Percentiles rank a stretch among this genome's conserved stretches.
These are phyloP conservation scores for Miopithecus talapoin DNA, from an alignment of 2,797 vertebrate genomes.

Conservation along the genomic window DNA sequence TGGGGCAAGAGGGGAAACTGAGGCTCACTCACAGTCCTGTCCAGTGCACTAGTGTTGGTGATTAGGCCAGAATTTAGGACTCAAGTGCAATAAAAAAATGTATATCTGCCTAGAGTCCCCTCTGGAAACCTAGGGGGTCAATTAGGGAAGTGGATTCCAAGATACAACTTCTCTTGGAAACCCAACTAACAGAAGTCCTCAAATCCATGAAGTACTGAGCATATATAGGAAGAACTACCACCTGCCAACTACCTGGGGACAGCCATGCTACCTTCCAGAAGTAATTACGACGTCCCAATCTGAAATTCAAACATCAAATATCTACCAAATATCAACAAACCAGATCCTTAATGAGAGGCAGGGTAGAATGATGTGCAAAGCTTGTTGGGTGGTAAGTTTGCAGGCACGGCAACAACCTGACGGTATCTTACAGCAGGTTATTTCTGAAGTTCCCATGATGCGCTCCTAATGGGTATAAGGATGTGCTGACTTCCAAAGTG, in stretches of 20 bases:
- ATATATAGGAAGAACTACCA: neutral
- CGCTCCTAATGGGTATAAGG: constrained; percentile 86
- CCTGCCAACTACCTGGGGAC: neutral
- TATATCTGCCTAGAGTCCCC: neutral
- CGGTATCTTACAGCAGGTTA: constrained; percentile 76
- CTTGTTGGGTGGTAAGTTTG: constrained; percentile 73
- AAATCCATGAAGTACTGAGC: neutral
- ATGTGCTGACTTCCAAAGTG: constrained; percentile 87
- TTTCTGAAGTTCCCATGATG: constrained; percentile 81
- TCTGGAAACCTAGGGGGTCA: neutral
- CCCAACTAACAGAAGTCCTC: neutral
- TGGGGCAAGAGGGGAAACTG: neutral
- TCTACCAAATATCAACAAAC: constrained; percentile 68
- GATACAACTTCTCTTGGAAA: neutral
- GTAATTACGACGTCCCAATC: neutral
- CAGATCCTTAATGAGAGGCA: constrained; percentile 47
- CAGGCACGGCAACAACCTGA: constrained; percentile 36
- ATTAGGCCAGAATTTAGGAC: neutral
- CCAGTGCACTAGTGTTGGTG: neutral
- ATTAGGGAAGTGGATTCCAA: constrained; percentile 10
- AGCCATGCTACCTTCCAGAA: neutral
- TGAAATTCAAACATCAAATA: neutral
- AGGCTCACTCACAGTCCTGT: neutral
- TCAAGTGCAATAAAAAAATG: neutral
- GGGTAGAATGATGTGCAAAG: constrained; percentile 63